These are phyloP conservation scores for Anabas testudineus DNA, from an alignment of 2,797 vertebrate genomes.

Conservation along the genomic window DNA sequence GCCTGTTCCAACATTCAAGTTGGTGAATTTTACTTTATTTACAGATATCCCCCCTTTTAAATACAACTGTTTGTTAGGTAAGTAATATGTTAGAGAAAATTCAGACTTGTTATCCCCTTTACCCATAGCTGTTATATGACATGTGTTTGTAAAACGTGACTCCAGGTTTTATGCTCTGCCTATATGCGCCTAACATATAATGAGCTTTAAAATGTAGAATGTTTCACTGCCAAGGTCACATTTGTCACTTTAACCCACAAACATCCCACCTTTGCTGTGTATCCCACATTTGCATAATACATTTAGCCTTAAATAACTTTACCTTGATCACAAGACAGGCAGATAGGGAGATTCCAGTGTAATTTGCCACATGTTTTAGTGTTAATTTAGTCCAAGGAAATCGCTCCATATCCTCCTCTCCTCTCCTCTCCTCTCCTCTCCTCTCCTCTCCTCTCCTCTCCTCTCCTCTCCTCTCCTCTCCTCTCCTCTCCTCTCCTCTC, in stretches of 20 bases:
- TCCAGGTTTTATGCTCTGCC: not conserved
- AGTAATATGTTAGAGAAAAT: no score
- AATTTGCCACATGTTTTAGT: constrained; percentile 1
- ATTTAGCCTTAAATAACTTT: constrained; percentile 32
- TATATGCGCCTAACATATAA: not conserved
- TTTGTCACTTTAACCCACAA: constrained; percentile 31
- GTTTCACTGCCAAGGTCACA: constrained; percentile 29
- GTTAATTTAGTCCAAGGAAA: constrained; percentile 28
- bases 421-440: no score
- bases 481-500: constrained; percentile 28
- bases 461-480: not conserved
- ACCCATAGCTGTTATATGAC: not conserved
- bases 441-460: not conserved
- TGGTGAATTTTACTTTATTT: not conserved
- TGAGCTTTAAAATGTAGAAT: constrained; percentile 33
- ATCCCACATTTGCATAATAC: constrained; percentile 29
- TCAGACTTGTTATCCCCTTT: not conserved
- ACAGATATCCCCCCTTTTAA: not conserved
- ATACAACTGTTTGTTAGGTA: no score
- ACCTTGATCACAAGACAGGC: not conserved
- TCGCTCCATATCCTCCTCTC: not conserved
- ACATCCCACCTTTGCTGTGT: constrained; percentile 8
- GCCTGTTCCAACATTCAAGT: not conserved
- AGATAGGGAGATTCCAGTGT: constrained; percentile 11
- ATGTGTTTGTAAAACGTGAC: not conserved